Conservation (phyloP, 2,888 invertebrate genomes). For the Gryllus longicercus region DNA sequence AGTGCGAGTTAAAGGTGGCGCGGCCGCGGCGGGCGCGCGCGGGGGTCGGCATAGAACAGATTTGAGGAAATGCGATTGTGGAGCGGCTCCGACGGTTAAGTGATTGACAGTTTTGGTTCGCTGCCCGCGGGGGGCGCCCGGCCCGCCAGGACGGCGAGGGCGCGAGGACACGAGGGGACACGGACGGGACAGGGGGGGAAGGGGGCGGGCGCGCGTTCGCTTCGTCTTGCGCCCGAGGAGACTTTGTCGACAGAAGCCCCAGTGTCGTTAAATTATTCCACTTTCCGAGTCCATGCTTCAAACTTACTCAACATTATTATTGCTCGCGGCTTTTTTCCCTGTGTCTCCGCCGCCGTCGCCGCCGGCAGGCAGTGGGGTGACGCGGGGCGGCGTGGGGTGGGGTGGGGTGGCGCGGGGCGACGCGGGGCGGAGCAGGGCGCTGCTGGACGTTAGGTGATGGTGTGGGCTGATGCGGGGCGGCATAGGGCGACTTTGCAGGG, state of each 20-base stretch:
- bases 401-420: too few species aligned
- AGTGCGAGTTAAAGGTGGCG: not conserved
- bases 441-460: too few species aligned
- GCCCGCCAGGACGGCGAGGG: not conserved
- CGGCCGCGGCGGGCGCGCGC: not conserved
- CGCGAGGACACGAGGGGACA: not conserved
- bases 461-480: too few species aligned
- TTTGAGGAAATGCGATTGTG: not conserved
- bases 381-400: too few species aligned
- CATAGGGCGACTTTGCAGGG: too few species aligned
- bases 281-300: constrained; percentile 26
- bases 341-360: not conserved
- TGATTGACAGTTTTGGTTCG: constrained; percentile 27
- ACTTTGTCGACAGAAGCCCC: constrained; percentile 4
- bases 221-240: not conserved
- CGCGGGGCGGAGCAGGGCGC: too few species aligned
- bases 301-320: constrained; percentile 25
- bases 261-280: constrained; percentile 32
- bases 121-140: constrained; percentile 25
- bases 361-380: not conserved
- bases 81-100: not conserved
- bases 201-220: not conserved
- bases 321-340: not conserved
- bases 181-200: not conserved
- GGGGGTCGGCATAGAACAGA: not conserved